Percentiles rank a stretch among this genome's conserved stretches.
Conservation (phyloP, 2,797 vertebrate species). For the Scarus forsteni region DNA sequence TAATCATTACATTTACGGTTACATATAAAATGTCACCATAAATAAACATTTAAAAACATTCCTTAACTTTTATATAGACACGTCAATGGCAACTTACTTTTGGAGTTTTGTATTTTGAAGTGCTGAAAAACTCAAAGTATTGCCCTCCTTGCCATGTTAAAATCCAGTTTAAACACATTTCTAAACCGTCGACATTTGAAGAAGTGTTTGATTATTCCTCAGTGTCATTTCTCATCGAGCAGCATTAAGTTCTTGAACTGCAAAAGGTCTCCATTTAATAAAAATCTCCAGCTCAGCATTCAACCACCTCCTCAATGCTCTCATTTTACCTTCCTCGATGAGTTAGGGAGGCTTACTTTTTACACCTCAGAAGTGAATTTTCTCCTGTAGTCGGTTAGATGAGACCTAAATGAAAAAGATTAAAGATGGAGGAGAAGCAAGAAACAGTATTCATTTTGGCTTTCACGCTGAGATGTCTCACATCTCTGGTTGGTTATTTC, state of each 20-base stretch:
- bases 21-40: too few species aligned
- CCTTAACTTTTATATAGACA: too few species aligned
- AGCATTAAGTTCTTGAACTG: conserved; percentile 31
- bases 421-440: conserved; percentile 2
- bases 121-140: conserved; percentile 5
- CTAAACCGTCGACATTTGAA: conserved; percentile 36
- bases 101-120: too few species aligned
- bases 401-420: conserved; percentile 19
- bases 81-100: too few species aligned
- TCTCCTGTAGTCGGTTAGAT: not conserved
- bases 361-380: not conserved
- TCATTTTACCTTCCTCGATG: not conserved
- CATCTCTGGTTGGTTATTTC: too few species aligned
- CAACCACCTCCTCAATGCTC: conserved; percentile 4
- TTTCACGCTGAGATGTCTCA: too few species aligned
- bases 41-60: too few species aligned
- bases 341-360: not conserved
- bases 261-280: conserved; percentile 18
- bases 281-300: conserved; percentile 7
- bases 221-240: conserved; percentile 34
- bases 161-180: conserved; percentile 14
- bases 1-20: too few species aligned
- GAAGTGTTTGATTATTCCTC: conserved; percentile 17
- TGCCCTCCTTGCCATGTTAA: conserved; percentile 22
- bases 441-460: too few species aligned